phyloP scores from a whole-genome alignment of 2,797 vertebrate species.

The Pseudochromis fuscus region DNA sequence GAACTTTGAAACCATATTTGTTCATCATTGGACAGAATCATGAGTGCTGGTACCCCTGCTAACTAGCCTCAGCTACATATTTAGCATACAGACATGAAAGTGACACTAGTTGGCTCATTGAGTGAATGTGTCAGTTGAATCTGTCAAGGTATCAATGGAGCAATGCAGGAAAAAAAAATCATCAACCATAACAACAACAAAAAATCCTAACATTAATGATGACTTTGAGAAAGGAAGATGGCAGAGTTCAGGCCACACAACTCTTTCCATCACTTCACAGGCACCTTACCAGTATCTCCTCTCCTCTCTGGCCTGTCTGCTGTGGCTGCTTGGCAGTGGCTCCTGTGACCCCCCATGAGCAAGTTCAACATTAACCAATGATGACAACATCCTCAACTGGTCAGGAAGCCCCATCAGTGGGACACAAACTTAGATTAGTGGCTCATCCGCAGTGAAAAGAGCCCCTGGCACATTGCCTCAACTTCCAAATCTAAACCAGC shows the following conservation, averaged over 20 bases:
- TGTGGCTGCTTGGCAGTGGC: conserved; percentile 47
- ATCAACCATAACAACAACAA: too few species aligned
- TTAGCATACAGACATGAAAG: too few species aligned
- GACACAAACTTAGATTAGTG: conserved; percentile 80
- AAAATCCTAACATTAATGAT: not conserved
- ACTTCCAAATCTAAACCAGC: conserved; percentile 78
- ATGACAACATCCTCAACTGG: conserved; percentile 79
- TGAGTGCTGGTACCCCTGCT: too few species aligned
- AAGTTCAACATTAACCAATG: conserved; percentile 78
- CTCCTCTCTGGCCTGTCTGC: not conserved
- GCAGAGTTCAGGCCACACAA: conserved; percentile 27
- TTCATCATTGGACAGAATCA: too few species aligned
- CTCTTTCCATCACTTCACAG: conserved; percentile 19
- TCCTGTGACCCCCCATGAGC: conserved; percentile 61
- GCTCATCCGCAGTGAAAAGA: conserved; percentile 80
- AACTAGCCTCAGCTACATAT: too few species aligned
- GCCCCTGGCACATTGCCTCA: conserved; percentile 66
- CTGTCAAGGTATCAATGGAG: too few species aligned
- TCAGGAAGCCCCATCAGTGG: conserved; percentile 79
- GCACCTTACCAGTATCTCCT: conserved; percentile 5
- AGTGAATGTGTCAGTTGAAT: too few species aligned
- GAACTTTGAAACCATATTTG: too few species aligned
- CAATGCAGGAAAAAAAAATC: too few species aligned
- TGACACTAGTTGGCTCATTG: too few species aligned
- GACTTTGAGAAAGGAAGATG: conserved; percentile 1